A percentile compares a stretch with the other conserved stretches of the same genome.
Evolutionary conservation across 2,888 invertebrate species (phyloP).

Genomic region (Pseudoips prasinana): DNA sequence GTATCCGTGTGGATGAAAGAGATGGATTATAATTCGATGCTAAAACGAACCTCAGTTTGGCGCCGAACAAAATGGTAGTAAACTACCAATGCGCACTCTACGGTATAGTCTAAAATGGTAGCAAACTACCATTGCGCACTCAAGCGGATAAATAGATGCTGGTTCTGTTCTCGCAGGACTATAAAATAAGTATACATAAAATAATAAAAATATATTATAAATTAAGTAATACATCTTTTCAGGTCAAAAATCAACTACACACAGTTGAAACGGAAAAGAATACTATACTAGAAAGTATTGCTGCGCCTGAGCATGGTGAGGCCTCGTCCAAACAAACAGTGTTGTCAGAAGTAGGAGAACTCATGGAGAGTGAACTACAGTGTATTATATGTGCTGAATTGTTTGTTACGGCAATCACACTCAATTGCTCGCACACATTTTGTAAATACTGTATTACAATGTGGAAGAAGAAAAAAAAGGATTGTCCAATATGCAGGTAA

Average conservation of each 20-base stretch:
- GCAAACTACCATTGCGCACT: too few species aligned
- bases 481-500: conserved; percentile 87
- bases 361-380: conserved; percentile 87
- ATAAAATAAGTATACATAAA: too few species aligned
- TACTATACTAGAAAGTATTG: conserved; percentile 47
- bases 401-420: conserved; percentile 85
- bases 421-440: conserved; percentile 89
- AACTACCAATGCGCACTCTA: too few species aligned
- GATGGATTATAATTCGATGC: too few species aligned
- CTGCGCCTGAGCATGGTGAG: conserved; percentile 29
- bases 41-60: too few species aligned
- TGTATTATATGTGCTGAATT: conserved; percentile 90
- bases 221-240: not conserved
- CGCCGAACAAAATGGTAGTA: too few species aligned
- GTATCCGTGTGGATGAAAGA: too few species aligned
- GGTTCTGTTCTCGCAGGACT: too few species aligned
- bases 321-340: conserved; percentile 46
- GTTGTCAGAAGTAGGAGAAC: conserved; percentile 70
- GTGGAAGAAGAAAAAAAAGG: conserved; percentile 86
- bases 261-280: conserved; percentile 57
- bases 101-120: too few species aligned
- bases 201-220: too few species aligned
- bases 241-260: conserved; percentile 57
- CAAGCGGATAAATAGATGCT: too few species aligned
- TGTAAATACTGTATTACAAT: conserved; percentile 86